phyloP scores from a whole-genome alignment of 2,888 invertebrate genomes.

The Teleiodes luculella region DNA sequence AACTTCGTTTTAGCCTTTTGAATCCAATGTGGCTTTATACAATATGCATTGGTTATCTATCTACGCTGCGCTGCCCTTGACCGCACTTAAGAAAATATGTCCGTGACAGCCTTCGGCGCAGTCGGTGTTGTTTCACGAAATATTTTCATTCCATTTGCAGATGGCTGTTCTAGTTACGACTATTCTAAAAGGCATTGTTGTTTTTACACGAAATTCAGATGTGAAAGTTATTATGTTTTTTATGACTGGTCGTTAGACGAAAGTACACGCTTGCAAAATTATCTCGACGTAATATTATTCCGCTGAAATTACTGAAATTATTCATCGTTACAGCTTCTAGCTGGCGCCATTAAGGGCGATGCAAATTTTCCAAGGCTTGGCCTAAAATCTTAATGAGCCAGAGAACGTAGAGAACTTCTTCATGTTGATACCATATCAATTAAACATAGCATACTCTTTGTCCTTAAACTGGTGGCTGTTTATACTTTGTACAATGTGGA shows the following conservation, averaged over 20 bases:
- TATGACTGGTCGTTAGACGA: neutral
- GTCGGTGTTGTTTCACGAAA: neutral
- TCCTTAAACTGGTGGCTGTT: neutral
- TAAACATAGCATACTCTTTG: neutral
- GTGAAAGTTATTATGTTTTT: neutral
- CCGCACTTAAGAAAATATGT: slow-evolving; percentile 16
- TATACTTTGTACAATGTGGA: slow-evolving; percentile 29
- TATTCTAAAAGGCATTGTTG: neutral
- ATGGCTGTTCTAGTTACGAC: neutral
- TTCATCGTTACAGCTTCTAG: neutral
- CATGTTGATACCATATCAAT: neutral
- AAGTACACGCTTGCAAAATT: neutral
- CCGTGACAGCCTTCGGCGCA: slow-evolving; percentile 6
- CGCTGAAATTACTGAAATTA: neutral
- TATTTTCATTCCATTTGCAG: slow-evolving; percentile 2
- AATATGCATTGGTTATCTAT: slow-evolving; percentile 17
- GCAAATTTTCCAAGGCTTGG: neutral
- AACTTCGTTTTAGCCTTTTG: too few species aligned
- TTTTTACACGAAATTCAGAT: neutral
- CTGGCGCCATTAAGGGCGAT: neutral
- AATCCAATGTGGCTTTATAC: slow-evolving; percentile 1
- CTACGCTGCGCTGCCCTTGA: slow-evolving; percentile 14
- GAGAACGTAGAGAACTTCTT: neutral
- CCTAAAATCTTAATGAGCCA: neutral
- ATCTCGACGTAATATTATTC: neutral